phyloP scores from a whole-genome alignment of 2,797 vertebrate species.

The Microctenopoma stevenorrisi region DNA sequence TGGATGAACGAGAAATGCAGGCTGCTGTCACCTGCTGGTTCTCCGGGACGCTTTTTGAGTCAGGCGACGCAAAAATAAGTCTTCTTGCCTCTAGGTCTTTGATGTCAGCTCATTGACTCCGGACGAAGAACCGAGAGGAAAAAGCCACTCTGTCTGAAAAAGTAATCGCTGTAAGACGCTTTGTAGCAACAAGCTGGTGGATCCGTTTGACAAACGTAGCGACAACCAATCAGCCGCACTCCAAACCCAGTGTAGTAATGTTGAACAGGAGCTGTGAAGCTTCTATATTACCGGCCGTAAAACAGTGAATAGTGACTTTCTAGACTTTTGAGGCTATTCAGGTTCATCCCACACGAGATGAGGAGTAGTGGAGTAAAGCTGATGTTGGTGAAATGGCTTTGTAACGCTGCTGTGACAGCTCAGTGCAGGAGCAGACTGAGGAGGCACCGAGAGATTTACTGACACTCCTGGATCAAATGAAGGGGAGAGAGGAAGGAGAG shows the following conservation, averaged over 20 bases:
- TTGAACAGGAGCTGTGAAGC: neutral
- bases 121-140: too few species aligned
- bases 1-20: too few species aligned
- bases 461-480: constrained; percentile 33
- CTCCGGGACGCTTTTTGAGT: too few species aligned
- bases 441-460: constrained; percentile 11
- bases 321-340: neutral
- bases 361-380: neutral
- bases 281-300: neutral
- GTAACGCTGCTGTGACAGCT: neutral
- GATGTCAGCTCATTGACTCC: too few species aligned
- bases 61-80: too few species aligned
- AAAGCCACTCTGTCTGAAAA: neutral
- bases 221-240: too few species aligned
- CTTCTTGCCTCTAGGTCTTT: too few species aligned
- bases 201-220: neutral
- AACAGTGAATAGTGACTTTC: too few species aligned
- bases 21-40: too few species aligned
- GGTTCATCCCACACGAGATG: neutral
- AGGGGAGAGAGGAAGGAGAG: neutral
- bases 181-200: constrained; percentile 3
- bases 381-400: constrained; percentile 3
- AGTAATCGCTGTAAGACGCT: neutral
- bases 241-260: too few species aligned
- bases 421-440: neutral